Conservation (phyloP, 2,888 invertebrate species). For the Melinaea menophilus region DNA sequence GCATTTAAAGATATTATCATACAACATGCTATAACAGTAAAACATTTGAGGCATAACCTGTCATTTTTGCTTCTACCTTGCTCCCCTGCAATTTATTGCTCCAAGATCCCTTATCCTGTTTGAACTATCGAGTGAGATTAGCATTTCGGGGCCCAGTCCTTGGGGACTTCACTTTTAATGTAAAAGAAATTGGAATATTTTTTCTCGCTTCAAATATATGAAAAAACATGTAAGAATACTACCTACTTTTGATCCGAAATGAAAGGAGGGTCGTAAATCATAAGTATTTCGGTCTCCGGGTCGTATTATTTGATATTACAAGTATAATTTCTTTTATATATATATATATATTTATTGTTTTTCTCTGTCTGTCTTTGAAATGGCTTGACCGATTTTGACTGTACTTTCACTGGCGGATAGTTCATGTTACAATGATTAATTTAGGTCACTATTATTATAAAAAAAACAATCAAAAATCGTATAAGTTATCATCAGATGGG, state of each 20-base stretch:
- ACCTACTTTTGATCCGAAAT: neutral
- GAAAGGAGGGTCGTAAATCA: constrained; percentile 4
- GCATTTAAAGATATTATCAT: too few species aligned
- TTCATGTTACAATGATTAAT: too few species aligned
- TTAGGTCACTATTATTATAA: too few species aligned
- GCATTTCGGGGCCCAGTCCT: constrained; percentile 20
- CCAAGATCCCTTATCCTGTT: constrained; percentile 31
- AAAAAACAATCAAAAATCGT: too few species aligned
- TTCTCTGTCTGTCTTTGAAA: too few species aligned
- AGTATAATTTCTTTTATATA: constrained; percentile 2
- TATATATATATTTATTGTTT: neutral
- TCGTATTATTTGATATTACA: neutral
- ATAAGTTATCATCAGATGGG: too few species aligned
- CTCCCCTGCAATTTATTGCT: constrained; percentile 33
- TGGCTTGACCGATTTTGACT: too few species aligned
- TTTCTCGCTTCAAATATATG: constrained; percentile 8
- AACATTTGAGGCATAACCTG: neutral
- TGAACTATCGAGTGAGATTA: constrained; percentile 30
- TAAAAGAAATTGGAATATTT: constrained; percentile 8
- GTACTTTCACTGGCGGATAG: too few species aligned
- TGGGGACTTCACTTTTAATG: constrained; percentile 17
- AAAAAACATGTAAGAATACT: constrained; percentile 1
- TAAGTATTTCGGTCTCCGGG: neutral
- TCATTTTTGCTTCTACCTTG: constrained; percentile 27
- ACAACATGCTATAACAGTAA: neutral